A percentile compares a stretch with the other conserved stretches of the same genome.
phyloP scores from a whole-genome alignment of 1,140 invertebrate genomes.

The Diorhabda carinulata region DNA sequence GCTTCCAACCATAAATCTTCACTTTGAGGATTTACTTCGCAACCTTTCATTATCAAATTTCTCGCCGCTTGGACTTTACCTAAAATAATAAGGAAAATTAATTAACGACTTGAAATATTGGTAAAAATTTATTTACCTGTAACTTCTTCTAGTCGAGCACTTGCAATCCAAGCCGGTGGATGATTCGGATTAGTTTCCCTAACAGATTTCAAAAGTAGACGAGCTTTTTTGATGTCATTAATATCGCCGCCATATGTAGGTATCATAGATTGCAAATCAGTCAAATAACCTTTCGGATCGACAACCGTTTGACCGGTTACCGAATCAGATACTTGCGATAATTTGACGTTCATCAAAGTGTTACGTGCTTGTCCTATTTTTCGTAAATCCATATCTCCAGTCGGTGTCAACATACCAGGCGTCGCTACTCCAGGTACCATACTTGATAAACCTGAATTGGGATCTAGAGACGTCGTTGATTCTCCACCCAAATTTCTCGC shows the following conservation, averaged over 20 bases:
- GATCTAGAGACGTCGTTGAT: slow-evolving; percentile 76
- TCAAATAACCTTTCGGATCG: slow-evolving; percentile 98
- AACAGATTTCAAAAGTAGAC: slow-evolving; percentile 94
- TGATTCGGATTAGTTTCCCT: slow-evolving; percentile 98
- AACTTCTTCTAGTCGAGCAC: slow-evolving; percentile 96
- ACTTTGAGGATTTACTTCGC: slow-evolving; percentile 91
- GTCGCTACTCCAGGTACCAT: slow-evolving; percentile 77
- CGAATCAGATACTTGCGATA: slow-evolving; percentile 97
- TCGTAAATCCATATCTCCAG: slow-evolving; percentile 92
- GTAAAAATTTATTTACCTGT: slow-evolving; percentile 59
- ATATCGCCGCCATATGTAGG: slow-evolving; percentile 98
- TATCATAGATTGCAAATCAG: slow-evolving; percentile 98
- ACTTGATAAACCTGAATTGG: slow-evolving; percentile 76
- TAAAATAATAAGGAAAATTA: not conserved
- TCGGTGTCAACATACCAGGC: slow-evolving; percentile 75
- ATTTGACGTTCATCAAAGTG: slow-evolving; percentile 98
- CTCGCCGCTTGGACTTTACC: slow-evolving; percentile 92
- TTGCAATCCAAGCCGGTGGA: slow-evolving; percentile 99
- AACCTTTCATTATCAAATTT: slow-evolving; percentile 97
- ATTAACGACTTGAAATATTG: not conserved
- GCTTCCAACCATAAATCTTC: slow-evolving; percentile 99
- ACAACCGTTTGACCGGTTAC: slow-evolving; percentile 99
- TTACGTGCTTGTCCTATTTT: slow-evolving; percentile 99
- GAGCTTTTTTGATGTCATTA: slow-evolving; percentile 98
- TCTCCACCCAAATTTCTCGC: slow-evolving; percentile 85